A percentile compares a stretch with the other conserved stretches of the same genome.
These are phyloP conservation scores for Siderastrea siderea DNA, from an alignment of 92 coral and sea anemone genomes.

Conservation along the genomic window DNA sequence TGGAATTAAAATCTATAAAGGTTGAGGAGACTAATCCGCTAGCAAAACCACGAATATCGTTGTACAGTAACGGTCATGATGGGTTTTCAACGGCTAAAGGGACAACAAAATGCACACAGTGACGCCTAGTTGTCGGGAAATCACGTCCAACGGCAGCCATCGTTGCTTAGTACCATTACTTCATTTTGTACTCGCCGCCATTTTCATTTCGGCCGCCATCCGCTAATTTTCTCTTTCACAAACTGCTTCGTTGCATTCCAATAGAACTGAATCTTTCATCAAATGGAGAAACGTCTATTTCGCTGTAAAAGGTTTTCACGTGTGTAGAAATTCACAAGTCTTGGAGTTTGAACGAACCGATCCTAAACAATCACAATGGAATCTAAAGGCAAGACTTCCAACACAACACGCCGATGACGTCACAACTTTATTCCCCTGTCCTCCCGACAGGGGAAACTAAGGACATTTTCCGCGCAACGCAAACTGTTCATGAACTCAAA, in stretches of 20 bases:
- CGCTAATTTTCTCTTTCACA: slow-evolving; percentile 33
- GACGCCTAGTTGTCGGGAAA: slow-evolving; percentile 12
- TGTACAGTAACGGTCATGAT: slow-evolving; percentile 10
- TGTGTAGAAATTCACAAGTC: slow-evolving; percentile 10
- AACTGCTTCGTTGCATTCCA: slow-evolving; percentile 36
- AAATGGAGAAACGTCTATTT: neutral
- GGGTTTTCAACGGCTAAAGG: neutral
- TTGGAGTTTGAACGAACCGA: slow-evolving; percentile 11
- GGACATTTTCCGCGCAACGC: neutral
- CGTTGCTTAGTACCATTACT: slow-evolving; percentile 23
- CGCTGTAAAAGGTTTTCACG: slow-evolving; percentile 19
- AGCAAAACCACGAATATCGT: slow-evolving; percentile 17
- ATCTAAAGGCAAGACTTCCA: slow-evolving; percentile 18
- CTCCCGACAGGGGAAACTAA: slow-evolving; percentile 13
- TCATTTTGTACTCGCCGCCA: slow-evolving; percentile 38
- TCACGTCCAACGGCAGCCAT: slow-evolving; percentile 11
- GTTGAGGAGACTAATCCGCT: slow-evolving; percentile 9
- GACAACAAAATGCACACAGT: neutral
- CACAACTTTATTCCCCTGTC: slow-evolving; percentile 3
- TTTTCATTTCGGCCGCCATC: slow-evolving; percentile 25
- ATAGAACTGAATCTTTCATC: neutral
- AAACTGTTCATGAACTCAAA: too few species aligned
- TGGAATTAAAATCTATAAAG: neutral
- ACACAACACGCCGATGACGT: slow-evolving; percentile 35
- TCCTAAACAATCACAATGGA: slow-evolving; percentile 43